These are phyloP conservation scores for Hymenopus coronatus DNA, from an alignment of 2,888 invertebrate species.

Conservation along the genomic window DNA sequence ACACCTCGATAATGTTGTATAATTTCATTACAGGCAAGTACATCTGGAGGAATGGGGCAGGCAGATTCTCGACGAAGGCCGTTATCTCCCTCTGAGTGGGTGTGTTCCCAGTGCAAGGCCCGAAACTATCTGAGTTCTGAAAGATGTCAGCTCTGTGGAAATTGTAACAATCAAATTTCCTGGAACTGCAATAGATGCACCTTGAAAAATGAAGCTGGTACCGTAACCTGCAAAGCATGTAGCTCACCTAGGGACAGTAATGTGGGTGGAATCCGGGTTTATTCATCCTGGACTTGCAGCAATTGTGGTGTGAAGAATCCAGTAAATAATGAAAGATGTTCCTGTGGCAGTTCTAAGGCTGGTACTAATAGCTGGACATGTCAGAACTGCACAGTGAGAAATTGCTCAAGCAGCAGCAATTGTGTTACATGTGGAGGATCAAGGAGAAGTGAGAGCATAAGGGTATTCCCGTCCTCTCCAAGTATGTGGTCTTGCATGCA, in stretches of 20 bases:
- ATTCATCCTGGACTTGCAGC: background rate
- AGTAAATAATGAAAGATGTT: background rate
- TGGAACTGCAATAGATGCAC: too few relatives aligned
- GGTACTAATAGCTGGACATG: slow-evolving; percentile 66
- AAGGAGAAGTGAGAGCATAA: slow-evolving; percentile 64
- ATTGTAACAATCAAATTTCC: too few relatives aligned
- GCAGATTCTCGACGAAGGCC: too few relatives aligned
- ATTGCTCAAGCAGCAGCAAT: slow-evolving; percentile 64
- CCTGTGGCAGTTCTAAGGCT: too few relatives aligned
- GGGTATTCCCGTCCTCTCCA: slow-evolving; percentile 64
- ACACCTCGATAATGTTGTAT: too few relatives aligned
- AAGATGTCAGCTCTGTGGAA: background rate
- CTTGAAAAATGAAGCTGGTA: too few relatives aligned
- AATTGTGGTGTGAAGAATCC: background rate
- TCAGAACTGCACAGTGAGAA: slow-evolving; percentile 81
- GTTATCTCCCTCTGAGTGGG: too few relatives aligned
- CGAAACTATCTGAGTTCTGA: background rate
- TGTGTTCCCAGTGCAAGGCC: background rate
- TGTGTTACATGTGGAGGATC: slow-evolving; percentile 87
- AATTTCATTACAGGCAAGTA: too few relatives aligned
- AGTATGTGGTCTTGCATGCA: slow-evolving; percentile 75
- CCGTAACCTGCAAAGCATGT: too few relatives aligned
- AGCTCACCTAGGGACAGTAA: too few relatives aligned
- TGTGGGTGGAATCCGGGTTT: background rate
- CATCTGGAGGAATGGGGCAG: too few relatives aligned